Evolutionary conservation across 2,797 vertebrate species (phyloP).

Genomic region (Gadopsis marmoratus): DNA sequence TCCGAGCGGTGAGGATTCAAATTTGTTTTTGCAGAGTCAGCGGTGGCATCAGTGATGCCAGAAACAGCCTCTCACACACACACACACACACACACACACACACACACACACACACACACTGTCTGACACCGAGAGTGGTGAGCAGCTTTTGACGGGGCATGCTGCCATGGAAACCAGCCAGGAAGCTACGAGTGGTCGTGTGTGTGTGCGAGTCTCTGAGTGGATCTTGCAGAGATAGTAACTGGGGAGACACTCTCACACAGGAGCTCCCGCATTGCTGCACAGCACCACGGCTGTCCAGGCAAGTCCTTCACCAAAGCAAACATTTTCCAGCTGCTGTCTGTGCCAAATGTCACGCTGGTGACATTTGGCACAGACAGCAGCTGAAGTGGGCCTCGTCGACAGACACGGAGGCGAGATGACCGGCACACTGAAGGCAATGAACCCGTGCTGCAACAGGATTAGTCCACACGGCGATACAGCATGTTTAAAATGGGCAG

Average conservation of each 20-base stretch:
- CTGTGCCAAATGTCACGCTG: conserved; percentile 1
- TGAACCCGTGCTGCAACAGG: neutral
- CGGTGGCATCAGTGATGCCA: conserved; percentile 13
- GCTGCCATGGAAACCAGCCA: conserved; percentile 82
- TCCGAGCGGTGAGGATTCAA: neutral
- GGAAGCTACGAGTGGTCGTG: conserved; percentile 61
- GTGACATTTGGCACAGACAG: conserved; percentile 51
- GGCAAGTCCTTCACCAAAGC: neutral
- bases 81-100: conserved; percentile 17
- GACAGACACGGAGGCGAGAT: conserved; percentile 26
- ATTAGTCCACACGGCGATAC: neutral
- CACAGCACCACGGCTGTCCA: neutral
- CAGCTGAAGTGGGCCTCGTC: conserved; percentile 61
- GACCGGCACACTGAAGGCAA: neutral
- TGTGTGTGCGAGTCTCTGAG: conserved; percentile 30
- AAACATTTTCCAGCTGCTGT: conserved; percentile 4
- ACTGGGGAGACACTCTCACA: conserved; percentile 61
- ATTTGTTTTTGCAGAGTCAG: conserved; percentile 40
- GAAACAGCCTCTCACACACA: conserved; percentile 2
- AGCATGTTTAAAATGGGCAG: neutral
- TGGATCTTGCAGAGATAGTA: conserved; percentile 71
- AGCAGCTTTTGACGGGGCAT: conserved; percentile 76
- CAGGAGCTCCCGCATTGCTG: conserved; percentile 12
- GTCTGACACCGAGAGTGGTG: conserved; percentile 49
- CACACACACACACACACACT: conserved; percentile 4